Evolutionary conservation across 2,888 invertebrate species (phyloP).

Genomic region (Eristalis tenax): DNA sequence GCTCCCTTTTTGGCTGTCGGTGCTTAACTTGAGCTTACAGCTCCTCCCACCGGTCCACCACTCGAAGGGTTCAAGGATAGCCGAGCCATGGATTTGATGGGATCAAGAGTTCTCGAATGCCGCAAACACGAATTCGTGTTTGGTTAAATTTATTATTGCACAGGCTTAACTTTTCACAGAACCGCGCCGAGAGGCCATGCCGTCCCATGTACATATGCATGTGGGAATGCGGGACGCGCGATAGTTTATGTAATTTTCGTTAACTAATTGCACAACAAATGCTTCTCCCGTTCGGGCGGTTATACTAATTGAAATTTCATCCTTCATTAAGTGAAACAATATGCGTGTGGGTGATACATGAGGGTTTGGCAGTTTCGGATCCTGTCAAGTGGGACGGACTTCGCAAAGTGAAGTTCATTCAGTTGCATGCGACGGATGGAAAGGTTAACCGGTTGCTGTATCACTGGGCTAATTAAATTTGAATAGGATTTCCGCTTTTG

Average conservation of each 20-base stretch:
- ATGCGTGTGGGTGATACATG: neutral
- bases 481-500: conserved; percentile 63
- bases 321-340: conserved; percentile 61
- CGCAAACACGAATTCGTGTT: conserved; percentile 55
- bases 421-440: conserved; percentile 34
- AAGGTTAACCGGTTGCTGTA: conserved; percentile 42
- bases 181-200: neutral
- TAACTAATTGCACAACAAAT: conserved; percentile 66
- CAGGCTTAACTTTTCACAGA: conserved; percentile 40
- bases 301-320: conserved; percentile 70
- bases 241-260: conserved; percentile 51
- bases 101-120: conserved; percentile 56
- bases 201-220: neutral
- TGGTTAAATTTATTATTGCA: conserved; percentile 52
- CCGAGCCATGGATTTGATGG: conserved; percentile 47
- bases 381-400: neutral
- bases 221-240: neutral
- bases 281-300: conserved; percentile 19
- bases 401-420: conserved; percentile 8
- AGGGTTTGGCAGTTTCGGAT: neutral
- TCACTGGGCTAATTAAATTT: conserved; percentile 63
- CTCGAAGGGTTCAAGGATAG: conserved; percentile 35
- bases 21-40: neutral
- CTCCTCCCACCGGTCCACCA: neutral
- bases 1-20: conserved; percentile 50